Evolutionary conservation across 2,797 vertebrate genomes (phyloP), one percentile per base, ranked within the genome.

Genomic region (Periparus ater): DNA sequence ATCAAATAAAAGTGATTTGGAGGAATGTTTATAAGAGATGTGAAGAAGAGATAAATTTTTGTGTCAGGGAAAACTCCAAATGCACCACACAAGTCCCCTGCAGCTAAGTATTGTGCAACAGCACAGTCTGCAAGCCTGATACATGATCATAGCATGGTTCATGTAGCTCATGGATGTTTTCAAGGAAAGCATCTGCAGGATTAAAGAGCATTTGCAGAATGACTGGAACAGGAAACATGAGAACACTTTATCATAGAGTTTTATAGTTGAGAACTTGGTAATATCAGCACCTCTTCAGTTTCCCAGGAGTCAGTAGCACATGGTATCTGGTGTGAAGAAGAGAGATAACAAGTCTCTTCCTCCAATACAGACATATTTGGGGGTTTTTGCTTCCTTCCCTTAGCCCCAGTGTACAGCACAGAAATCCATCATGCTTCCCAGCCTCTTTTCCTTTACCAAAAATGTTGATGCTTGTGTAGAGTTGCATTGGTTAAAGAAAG

Each of bases 31-130:
- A 29, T 18, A 88, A 83, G 18, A 34, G 25, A 72, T 32, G 26
- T 38, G 36, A 93, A 91, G 29, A 91, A 76, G 18, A 61, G 10
- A 80, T 55, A 60, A 54, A 47, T 80, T 73, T 89, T 62, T 71
- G 4, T 34, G 45, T 50, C 17, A n/a, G 45, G 34, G 23, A 77
- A 85, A 87, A 58, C 29, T 50, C 48, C 23, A 44, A 26, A 55
- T 40, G 47, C 25, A 53, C 20, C 62, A 16, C 0, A 19, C 0
- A 2, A 78, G 19, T 45, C 34, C 68, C 63, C 42, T 71, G 60
- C 7, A 54, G 32, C 17, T 40, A 5, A 8, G 22, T 10, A 54
- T 13, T 50, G 30, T 0, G 3, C 53, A 78, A 34, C 0, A 65
- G 27, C 16, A 83, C 53, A 44, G 42, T 45, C 62, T 10, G 9